Evolutionary conservation across 2,888 invertebrate species (phyloP).

Genomic region (Orthosia cruda): DNA sequence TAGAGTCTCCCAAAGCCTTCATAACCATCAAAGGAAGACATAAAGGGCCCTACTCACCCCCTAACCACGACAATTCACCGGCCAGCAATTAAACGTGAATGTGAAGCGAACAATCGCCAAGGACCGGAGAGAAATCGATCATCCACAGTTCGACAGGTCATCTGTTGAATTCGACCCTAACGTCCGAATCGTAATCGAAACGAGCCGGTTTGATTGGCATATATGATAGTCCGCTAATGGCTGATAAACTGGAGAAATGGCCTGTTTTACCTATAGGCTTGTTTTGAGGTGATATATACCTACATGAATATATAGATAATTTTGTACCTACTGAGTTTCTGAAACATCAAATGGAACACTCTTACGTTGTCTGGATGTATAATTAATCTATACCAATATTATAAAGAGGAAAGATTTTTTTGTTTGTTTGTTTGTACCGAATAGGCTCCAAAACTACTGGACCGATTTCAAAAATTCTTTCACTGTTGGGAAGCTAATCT

Average conservation of each 20-base stretch:
- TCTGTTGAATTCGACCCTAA: conserved; percentile 64
- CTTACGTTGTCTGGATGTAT: background rate
- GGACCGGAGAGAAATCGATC: conserved; percentile 66
- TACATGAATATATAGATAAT: background rate
- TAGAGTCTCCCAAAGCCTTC: background rate
- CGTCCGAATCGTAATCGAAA: conserved; percentile 65
- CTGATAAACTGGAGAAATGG: conserved; percentile 46
- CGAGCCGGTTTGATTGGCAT: conserved; percentile 64
- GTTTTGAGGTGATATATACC: background rate
- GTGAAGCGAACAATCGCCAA: conserved; percentile 66
- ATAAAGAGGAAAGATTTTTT: too few relatives aligned
- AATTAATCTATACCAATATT: too few relatives aligned
- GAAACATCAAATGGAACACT: background rate
- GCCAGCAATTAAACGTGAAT: conserved; percentile 71
- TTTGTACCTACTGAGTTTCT: background rate
- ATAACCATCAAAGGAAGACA: background rate
- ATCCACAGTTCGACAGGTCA: conserved; percentile 67
- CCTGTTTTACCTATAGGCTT: background rate
- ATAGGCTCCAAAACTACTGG: too few relatives aligned
- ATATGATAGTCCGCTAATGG: conserved; percentile 62
- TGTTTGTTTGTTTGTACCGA: too few relatives aligned
- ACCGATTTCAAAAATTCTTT: too few relatives aligned
- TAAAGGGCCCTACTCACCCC: background rate
- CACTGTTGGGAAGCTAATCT: too few relatives aligned
- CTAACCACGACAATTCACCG: conserved; percentile 42